phyloP scores from a whole-genome alignment of 30 jellyfish, hydroid and myxozoan species.

The Cassiopea xamachana region DNA sequence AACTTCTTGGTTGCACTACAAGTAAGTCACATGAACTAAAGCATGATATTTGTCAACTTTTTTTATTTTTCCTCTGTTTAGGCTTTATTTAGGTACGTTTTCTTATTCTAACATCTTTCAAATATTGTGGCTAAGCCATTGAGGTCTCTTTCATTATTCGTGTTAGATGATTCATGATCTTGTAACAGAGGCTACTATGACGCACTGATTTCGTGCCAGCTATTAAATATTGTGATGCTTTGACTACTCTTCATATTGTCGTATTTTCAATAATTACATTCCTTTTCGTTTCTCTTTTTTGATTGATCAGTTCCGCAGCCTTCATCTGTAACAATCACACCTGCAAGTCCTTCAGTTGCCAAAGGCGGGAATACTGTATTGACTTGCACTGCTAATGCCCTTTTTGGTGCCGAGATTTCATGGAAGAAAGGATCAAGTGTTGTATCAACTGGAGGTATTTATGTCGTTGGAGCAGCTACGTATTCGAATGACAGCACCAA shows the following conservation, averaged over 20 bases:
- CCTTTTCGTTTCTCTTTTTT: not conserved
- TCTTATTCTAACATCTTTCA: no score
- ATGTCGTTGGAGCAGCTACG: constrained; percentile 19
- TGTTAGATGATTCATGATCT: no score
- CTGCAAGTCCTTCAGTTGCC: constrained; percentile 8
- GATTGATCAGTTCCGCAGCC: constrained; percentile 7
- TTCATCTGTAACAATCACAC: constrained; percentile 20
- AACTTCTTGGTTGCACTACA: not conserved
- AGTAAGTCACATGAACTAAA: not conserved
- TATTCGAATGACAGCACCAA: not conserved
- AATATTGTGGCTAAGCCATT: no score
- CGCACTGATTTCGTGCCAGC: no score
- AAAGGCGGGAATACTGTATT: constrained; percentile 29
- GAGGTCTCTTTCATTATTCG: no score
- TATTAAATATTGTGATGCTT: no score
- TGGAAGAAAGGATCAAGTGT: constrained; percentile 28
- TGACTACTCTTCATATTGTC: not conserved
- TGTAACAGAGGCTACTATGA: no score
- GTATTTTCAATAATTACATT: not conserved
- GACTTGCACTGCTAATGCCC: constrained; percentile 48
- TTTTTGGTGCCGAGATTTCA: constrained; percentile 24
- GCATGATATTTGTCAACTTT: not conserved
- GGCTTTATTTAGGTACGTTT: no score
- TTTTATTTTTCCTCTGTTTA: no score
- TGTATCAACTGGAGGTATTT: constrained; percentile 8